Percentiles rank a stretch among this genome's conserved stretches.
Evolutionary conservation across 2,888 invertebrate species (phyloP).

Genomic region (Apotomis turbidana): DNA sequence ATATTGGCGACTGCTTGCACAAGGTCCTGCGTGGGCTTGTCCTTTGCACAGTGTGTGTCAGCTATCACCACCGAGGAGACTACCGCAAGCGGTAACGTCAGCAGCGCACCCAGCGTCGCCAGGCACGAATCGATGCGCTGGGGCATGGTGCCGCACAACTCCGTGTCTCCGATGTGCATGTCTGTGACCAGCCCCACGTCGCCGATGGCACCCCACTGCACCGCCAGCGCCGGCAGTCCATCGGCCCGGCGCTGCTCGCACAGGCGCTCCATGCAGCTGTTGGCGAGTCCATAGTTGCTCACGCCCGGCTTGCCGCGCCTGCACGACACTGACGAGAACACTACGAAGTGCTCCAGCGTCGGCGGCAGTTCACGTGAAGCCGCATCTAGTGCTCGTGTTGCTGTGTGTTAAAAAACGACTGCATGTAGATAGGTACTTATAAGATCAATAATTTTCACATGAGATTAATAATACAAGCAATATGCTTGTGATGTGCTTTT

Average conservation of each 20-base stretch:
- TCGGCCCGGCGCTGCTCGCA: constrained; percentile 92
- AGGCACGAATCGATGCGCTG: constrained; percentile 97
- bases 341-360: constrained; percentile 95
- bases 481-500: no score
- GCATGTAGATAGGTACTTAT: no score
- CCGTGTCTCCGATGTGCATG: constrained; percentile 94
- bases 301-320: constrained; percentile 99
- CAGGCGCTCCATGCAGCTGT: constrained; percentile 98
- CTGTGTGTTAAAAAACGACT: constrained; percentile 48
- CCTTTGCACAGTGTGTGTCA: constrained; percentile 88
- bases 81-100: constrained; percentile 94
- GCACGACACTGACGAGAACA: constrained; percentile 98
- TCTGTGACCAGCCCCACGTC: constrained; percentile 97
- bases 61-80: constrained; percentile 93
- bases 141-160: constrained; percentile 97
- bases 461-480: neutral
- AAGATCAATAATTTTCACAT: no score
- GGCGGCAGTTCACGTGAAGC: constrained; percentile 91
- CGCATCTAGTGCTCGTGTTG: constrained; percentile 92
- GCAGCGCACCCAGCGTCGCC: constrained; percentile 93
- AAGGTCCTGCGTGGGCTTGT: constrained; percentile 82
- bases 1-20: constrained; percentile 94
- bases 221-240: constrained; percentile 94
- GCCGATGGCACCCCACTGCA: constrained; percentile 99
- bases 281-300: constrained; percentile 98